phyloP scores from a whole-genome alignment of 2,797 vertebrate species.

The Betta splendens region DNA sequence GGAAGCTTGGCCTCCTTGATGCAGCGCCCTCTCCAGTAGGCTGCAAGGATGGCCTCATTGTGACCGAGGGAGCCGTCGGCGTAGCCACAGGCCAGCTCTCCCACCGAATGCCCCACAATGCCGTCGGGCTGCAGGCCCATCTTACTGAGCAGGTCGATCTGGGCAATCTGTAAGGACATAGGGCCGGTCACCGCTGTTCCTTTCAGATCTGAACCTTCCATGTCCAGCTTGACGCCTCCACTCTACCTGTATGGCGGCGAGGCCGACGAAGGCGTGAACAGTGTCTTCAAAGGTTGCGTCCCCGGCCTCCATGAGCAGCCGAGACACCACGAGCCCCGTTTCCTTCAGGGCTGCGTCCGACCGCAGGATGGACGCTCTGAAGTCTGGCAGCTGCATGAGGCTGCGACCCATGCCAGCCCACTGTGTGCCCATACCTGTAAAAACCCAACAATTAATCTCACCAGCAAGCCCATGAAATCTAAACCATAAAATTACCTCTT shows the following conservation, averaged over 20 bases:
- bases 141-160: slow-evolving; percentile 89
- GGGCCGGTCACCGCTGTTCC: neutral
- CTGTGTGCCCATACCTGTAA: slow-evolving; percentile 94
- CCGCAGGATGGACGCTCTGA: slow-evolving; percentile 88
- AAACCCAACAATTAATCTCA: neutral
- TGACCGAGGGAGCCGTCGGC: slow-evolving; percentile 92
- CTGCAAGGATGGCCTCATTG: slow-evolving; percentile 87
- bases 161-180: slow-evolving; percentile 84
- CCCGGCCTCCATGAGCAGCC: slow-evolving; percentile 85
- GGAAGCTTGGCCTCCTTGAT: slow-evolving; percentile 93
- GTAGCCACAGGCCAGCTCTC: slow-evolving; percentile 94
- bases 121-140: slow-evolving; percentile 91
- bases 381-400: slow-evolving; percentile 90
- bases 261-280: slow-evolving; percentile 89
- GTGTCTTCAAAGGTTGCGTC: slow-evolving; percentile 91
- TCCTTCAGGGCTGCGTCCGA: slow-evolving; percentile 86
- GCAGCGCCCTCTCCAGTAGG: slow-evolving; percentile 94
- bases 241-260: slow-evolving; percentile 94
- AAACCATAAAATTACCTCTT: no score
- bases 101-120: slow-evolving; percentile 95
- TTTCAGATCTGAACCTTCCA: no score
- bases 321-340: slow-evolving; percentile 88
- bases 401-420: slow-evolving; percentile 94
- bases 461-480: neutral
- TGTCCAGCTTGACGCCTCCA: neutral